Conservation (phyloP, 2,797 vertebrate species). For the Argyrosomus regius region DNA sequence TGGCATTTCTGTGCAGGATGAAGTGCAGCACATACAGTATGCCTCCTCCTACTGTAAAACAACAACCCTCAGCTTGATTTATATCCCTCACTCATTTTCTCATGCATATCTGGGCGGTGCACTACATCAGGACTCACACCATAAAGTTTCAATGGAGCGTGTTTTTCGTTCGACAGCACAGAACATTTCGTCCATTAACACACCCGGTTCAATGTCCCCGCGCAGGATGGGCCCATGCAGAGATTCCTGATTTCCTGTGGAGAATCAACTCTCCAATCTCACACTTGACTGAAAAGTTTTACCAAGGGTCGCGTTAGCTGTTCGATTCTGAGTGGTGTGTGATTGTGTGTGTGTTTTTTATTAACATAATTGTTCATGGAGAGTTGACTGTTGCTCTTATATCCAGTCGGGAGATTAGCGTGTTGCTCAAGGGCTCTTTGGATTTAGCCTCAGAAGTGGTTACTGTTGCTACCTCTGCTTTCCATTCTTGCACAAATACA, state of each 20-base stretch:
- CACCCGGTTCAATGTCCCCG: constrained; percentile 33
- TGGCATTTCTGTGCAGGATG: background rate
- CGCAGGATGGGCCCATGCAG: background rate
- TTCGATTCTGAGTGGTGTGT: background rate
- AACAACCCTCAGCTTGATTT: constrained; percentile 51
- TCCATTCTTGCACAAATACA: no score
- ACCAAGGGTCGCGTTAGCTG: background rate
- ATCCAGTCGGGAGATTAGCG: background rate
- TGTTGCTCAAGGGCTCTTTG: background rate
- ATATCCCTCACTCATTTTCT: constrained; percentile 43
- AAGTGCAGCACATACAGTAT: background rate
- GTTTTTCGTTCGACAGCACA: constrained; percentile 55
- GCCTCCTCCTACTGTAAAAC: constrained; percentile 51
- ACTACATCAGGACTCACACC: constrained; percentile 54
- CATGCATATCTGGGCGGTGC: constrained; percentile 42
- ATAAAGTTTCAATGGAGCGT: constrained; percentile 68
- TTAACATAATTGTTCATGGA: background rate
- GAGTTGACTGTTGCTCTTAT: background rate
- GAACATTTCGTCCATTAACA: constrained; percentile 56
- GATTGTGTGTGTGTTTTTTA: constrained; percentile 16
- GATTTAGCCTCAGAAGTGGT: no score
- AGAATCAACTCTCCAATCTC: constrained; percentile 36
- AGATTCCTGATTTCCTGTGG: constrained; percentile 40
- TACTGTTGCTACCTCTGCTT: no score
- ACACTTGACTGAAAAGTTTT: constrained; percentile 22